Evolutionary conservation across 2,113 vertebrate genomes (phyloP).

Genomic region (Hippocampus guttulatus): DNA sequence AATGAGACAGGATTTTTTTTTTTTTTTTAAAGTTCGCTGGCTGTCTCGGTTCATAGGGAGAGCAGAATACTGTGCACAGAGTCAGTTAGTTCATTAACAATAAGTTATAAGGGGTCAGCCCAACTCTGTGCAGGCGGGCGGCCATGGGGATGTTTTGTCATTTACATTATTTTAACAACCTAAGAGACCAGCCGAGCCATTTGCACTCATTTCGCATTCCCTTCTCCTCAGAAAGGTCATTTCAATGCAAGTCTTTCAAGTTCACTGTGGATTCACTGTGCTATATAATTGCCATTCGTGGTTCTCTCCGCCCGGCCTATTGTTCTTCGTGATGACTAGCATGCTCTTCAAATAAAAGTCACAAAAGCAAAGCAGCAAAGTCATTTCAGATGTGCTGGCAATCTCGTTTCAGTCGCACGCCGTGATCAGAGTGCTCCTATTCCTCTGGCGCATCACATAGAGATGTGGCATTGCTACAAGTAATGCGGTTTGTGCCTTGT

Average conservation of each 20-base stretch:
- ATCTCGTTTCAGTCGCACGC: conserved; percentile 53
- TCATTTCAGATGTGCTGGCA: conserved; percentile 48
- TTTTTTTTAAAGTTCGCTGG: neutral
- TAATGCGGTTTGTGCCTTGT: conserved; percentile 44
- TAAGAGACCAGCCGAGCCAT: conserved; percentile 39
- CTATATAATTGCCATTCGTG: conserved; percentile 44
- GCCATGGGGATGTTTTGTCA: conserved; percentile 37
- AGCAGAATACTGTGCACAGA: neutral
- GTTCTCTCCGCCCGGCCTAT: conserved; percentile 23
- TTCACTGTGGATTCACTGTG: conserved; percentile 24
- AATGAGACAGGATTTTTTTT: neutral
- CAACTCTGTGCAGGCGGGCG: conserved; percentile 35
- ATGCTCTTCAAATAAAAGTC: conserved; percentile 13
- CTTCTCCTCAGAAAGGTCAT: conserved; percentile 40
- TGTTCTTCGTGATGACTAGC: conserved; percentile 15
- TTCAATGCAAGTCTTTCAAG: conserved; percentile 41
- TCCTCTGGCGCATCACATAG: conserved; percentile 58
- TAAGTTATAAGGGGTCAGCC: conserved; percentile 1
- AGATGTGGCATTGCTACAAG: conserved; percentile 45
- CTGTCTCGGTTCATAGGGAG: neutral
- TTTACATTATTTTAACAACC: conserved; percentile 38
- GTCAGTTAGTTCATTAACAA: neutral
- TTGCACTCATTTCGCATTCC: conserved; percentile 34
- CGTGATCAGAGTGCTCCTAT: conserved; percentile 45
- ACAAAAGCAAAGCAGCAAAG: conserved; percentile 33